Base-by-base conservation (phyloP, 92 coral and sea anemone species). In the Montipora capitata region DNA sequence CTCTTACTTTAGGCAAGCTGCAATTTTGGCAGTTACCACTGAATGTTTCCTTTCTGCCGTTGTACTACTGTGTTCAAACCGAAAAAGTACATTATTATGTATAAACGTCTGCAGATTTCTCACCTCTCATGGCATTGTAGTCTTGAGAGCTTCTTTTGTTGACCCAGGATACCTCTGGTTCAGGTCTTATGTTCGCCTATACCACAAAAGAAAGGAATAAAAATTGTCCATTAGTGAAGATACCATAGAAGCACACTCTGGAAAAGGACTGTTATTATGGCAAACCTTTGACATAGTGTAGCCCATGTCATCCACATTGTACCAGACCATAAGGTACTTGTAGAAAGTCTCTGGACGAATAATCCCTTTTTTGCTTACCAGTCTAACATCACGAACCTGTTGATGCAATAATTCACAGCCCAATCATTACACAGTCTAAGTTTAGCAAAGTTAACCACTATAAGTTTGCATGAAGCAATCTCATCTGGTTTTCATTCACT, bases 311-410 rank as follows among this genome's bases (percentile, higher is more conserved):
- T 98, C 99, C 62, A 92, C 84, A 48, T 80, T 90, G 76, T 82
- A 70, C 99, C 99, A 98, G 9, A 89, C 99, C 51, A 94, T 92
- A 64, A 98, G 84, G 79, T 83, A 98, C 72, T 93, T 78, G 87
- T 98, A 96, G 79, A 98, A 98, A 13, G 95, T 93, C 62, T 86
- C 79, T 44, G 94, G 96, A 42, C 96, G 94, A 49, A 98, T 96
- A 4, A 98, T 91, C 7, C 96, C 98, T 1, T 91, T 58, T 1
- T 87, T 82, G 70, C 87, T 82, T n/a, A 98, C 99, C 38, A 98
- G 86, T 42, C 91, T 86, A 4, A 86, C 80, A 40, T 89, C 91
- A n/a, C 93, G 94, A 7, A 98, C 95, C 96, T 98, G 89, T 66
- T 56, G 70, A 72, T 20, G 7, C 48, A 73, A 42, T 5, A 11